Base-by-base conservation (phyloP, 37 sponge, comb jelly and placozoan species). In the Halisarca cf. caerulea region DNA sequence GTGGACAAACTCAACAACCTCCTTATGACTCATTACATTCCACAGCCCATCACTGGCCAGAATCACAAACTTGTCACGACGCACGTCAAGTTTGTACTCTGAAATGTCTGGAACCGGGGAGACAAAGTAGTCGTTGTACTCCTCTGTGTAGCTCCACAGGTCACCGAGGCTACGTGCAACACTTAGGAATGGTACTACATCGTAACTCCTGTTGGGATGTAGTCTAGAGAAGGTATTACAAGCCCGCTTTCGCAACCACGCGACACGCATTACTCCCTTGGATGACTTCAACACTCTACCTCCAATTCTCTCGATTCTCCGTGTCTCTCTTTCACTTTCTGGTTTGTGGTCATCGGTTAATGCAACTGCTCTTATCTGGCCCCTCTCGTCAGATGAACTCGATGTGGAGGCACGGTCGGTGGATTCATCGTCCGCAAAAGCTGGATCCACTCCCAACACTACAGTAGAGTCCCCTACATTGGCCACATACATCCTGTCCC, bases 261-360 rank as follows among this genome's bases (percentile, higher is more conserved):
- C 98, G 3, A 97, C 98, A 4, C 98, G 60, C 69, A 85, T 87
- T 0, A 94, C 88, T 15, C 95, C 90, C 47, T 92, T 89, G 18
- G 80, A 35, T 20, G 88, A 82, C 27, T 74, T 51, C 58, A 69
- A 68, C 28, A 95, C 95, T 25, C 81, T 23, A 0, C 95, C 95
- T 59, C 96, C 94, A 20, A 84, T 88, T 11, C 58, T 82, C 79
- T 90, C 89, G 14, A 97, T 90, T 24, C 80, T 41, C 41, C 70
- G 37, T 20, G 68, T 88, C 80, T 98, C 98, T 37, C 11, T 39
- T 36, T 85, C 86, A 58, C 86, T 80, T 36, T 98, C 96, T n/a
- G 98, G 98, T 53, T 98, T 98, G 86, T 98, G 98, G 58, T 98
- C 98, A 7, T 87, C 88, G 1, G 94, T 95, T 20, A 98, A 80